Evolutionary conservation across 2,113 vertebrate species (phyloP).

Genomic region (Odontesthes bonariensis): DNA sequence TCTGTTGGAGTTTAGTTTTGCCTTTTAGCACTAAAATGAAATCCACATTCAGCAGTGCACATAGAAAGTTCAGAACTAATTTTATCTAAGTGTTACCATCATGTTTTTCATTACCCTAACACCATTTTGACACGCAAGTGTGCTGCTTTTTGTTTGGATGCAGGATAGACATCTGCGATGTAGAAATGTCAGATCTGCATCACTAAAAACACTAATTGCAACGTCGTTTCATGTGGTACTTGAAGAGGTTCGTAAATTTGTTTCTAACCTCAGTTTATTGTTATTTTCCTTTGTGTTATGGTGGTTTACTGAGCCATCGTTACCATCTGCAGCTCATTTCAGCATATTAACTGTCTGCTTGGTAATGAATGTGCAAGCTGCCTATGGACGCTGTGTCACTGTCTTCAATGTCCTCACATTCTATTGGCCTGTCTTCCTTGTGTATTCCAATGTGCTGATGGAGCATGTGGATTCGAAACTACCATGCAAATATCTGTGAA

Average conservation of each 20-base stretch:
- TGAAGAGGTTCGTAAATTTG: not conserved
- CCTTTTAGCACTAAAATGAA: not conserved
- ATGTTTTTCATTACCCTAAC: not conserved
- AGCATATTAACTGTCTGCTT: conserved; percentile 13
- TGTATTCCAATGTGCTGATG: too few species aligned
- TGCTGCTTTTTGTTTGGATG: not conserved
- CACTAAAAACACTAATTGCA: not conserved
- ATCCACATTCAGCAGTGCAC: not conserved
- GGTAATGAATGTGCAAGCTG: not conserved
- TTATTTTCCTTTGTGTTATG: not conserved
- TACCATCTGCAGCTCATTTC: conserved; percentile 30
- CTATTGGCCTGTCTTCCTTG: too few species aligned
- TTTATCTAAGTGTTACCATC: conserved; percentile 3
- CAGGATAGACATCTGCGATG: not conserved
- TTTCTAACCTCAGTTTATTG: not conserved
- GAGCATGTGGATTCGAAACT: too few species aligned
- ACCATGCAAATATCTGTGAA: too few species aligned
- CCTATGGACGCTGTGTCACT: too few species aligned
- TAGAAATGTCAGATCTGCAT: not conserved
- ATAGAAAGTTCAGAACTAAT: not conserved
- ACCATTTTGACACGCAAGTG: not conserved
- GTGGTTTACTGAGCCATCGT: conserved; percentile 1
- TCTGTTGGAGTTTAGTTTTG: not conserved
- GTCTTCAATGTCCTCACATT: too few species aligned
- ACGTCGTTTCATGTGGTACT: not conserved